These are phyloP conservation scores for Tribolium madens DNA, from an alignment of 1,140 invertebrate genomes.

Conservation along the genomic window DNA sequence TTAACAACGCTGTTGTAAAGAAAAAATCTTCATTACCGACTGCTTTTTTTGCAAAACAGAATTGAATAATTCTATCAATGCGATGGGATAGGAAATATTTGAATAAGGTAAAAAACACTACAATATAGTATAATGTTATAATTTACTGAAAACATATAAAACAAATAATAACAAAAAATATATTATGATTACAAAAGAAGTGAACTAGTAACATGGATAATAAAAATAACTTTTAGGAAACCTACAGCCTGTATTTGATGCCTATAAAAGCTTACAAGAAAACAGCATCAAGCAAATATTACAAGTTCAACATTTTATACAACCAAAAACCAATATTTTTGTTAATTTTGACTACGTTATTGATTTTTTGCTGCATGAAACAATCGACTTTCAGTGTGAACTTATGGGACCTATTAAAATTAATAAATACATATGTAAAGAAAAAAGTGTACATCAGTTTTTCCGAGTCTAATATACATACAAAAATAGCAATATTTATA, in stretches of 20 bases:
- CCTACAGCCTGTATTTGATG: constrained; percentile 3
- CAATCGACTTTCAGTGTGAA: constrained; percentile 22
- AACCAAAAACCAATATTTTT: constrained; percentile 13
- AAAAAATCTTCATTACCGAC: too few species aligned
- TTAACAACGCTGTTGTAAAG: too few species aligned
- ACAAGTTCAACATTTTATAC: not conserved
- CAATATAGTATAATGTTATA: not conserved
- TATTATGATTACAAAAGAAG: constrained; percentile 4
- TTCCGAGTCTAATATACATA: not conserved
- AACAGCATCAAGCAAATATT: constrained; percentile 1
- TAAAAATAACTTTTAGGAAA: constrained; percentile 1
- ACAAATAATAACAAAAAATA: constrained; percentile 26
- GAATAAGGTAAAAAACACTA: not conserved
- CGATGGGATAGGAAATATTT: not conserved
- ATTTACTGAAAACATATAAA: constrained; percentile 36
- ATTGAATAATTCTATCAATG: too few species aligned
- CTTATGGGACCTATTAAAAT: not conserved
- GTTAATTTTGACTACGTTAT: not conserved
- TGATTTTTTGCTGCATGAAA: constrained; percentile 16
- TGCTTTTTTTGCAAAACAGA: too few species aligned
- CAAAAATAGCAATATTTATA: constrained; percentile 31
- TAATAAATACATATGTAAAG: not conserved
- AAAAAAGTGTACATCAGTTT: not conserved
- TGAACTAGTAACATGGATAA: constrained; percentile 11
- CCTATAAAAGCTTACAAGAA: constrained; percentile 24